Conservation (phyloP, 2,113 vertebrate species). For the Urocynchramus pylzowi region DNA sequence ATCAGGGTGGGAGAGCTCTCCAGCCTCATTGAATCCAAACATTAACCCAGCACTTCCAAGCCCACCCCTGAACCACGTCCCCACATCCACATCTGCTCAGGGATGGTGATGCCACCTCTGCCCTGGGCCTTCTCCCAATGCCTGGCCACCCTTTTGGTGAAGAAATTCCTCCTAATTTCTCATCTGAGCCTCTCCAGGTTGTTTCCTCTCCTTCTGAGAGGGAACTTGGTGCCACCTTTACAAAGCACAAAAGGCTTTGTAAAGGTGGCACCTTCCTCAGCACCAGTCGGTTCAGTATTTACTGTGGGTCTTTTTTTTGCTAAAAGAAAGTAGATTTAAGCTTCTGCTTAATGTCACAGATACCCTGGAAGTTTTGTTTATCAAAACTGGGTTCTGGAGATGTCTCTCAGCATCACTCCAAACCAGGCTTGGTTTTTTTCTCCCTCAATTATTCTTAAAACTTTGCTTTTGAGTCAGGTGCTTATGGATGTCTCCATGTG, state of each 20-base stretch:
- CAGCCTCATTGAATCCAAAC: neutral
- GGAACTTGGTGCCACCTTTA: no score
- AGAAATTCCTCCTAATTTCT: neutral
- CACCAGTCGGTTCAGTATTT: neutral
- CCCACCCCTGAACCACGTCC: neutral
- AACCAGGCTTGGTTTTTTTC: neutral
- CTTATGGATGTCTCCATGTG: neutral
- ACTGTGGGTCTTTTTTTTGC: neutral
- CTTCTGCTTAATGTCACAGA: neutral
- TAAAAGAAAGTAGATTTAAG: neutral
- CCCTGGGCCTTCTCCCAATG: neutral
- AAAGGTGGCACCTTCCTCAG: neutral
- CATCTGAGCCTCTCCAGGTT: neutral
- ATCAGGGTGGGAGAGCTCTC: neutral
- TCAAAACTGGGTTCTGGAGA: neutral
- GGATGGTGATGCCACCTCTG: neutral
- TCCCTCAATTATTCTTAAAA: neutral
- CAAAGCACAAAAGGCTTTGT: neutral
- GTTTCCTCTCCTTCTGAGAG: neutral
- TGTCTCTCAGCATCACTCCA: neutral
- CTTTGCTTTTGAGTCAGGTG: neutral
- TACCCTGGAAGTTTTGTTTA: neutral
- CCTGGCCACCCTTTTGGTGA: neutral
- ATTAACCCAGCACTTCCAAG: neutral
- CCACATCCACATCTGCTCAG: neutral